These are phyloP conservation scores for Criorhina ranunculi DNA, from an alignment of 2,888 invertebrate species.

Conservation along the genomic window DNA sequence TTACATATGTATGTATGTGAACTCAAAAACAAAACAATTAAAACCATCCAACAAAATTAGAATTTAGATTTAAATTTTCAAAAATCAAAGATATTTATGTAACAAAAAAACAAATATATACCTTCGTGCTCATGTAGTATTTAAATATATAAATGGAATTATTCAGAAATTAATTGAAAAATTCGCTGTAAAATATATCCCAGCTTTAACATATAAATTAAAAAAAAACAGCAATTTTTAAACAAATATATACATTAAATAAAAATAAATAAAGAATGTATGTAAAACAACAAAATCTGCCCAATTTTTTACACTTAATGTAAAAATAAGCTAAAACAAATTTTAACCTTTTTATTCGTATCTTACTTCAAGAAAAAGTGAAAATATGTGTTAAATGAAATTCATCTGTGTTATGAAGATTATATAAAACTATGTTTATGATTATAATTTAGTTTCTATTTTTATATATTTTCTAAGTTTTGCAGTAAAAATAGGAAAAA, in stretches of 20 bases:
- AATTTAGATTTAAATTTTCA: conserved; percentile 29
- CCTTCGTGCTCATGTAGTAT: conserved; percentile 69
- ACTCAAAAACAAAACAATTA: conserved; percentile 32
- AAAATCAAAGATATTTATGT: conserved; percentile 27
- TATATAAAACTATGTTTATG: conserved; percentile 23
- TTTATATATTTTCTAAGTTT: conserved; percentile 6
- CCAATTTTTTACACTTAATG: conserved; percentile 47
- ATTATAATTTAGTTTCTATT: conserved; percentile 1
- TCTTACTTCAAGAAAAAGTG: conserved; percentile 5
- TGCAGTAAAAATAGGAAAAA: neutral
- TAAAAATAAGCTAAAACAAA: conserved; percentile 55
- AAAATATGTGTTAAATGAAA: conserved; percentile 53
- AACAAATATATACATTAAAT: conserved; percentile 64
- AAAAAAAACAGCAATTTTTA: conserved; percentile 28
- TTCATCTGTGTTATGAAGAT: conserved; percentile 59
- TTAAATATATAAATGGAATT: conserved; percentile 8
- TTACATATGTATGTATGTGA: conserved; percentile 5
- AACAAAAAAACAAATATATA: conserved; percentile 35
- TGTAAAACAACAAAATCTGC: conserved; percentile 54
- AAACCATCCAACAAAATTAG: conserved; percentile 69
- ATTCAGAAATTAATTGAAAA: conserved; percentile 12
- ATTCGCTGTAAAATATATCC: conserved; percentile 67
- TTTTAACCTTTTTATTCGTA: conserved; percentile 15
- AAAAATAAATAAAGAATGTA: conserved; percentile 16
- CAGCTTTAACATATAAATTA: conserved; percentile 61